A percentile compares a stretch with the other conserved stretches of the same genome.
These are phyloP conservation scores for Vipera latastei DNA, from an alignment of 2,797 vertebrate species.

Conservation along the genomic window DNA sequence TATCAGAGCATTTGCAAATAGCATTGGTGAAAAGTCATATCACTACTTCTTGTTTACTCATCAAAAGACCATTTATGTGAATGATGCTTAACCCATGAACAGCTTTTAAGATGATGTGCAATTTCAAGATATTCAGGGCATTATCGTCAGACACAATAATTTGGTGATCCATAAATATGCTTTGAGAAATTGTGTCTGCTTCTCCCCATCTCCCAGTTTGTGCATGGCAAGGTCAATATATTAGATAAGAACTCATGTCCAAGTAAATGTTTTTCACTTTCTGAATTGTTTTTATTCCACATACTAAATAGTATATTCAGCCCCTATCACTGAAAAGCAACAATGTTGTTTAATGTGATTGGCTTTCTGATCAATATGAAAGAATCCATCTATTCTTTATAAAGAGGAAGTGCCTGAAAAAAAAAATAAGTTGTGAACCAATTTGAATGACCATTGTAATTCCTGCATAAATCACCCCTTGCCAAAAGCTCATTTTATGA, in stretches of 20 bases:
- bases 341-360: not conserved
- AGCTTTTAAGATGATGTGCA: not conserved
- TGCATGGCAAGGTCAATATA: not conserved
- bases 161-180: not conserved
- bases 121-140: not conserved
- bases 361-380: not conserved
- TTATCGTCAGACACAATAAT: not conserved
- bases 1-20: not conserved
- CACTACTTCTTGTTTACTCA: not conserved
- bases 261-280: not conserved
- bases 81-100: not conserved
- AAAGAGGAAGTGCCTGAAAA: not conserved
- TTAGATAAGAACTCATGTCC: not conserved
- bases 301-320: not conserved
- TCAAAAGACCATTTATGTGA: not conserved
- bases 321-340: not conserved
- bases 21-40: not conserved
- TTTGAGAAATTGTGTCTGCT: not conserved
- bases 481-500: not conserved
- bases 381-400: not conserved
- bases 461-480: not conserved
- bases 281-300: not conserved
- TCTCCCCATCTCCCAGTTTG: not conserved
- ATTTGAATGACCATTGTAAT: not conserved
- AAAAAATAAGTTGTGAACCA: not conserved